Evolutionary conservation across 2,797 vertebrate species (phyloP).

Genomic region (Botia kubotai): DNA sequence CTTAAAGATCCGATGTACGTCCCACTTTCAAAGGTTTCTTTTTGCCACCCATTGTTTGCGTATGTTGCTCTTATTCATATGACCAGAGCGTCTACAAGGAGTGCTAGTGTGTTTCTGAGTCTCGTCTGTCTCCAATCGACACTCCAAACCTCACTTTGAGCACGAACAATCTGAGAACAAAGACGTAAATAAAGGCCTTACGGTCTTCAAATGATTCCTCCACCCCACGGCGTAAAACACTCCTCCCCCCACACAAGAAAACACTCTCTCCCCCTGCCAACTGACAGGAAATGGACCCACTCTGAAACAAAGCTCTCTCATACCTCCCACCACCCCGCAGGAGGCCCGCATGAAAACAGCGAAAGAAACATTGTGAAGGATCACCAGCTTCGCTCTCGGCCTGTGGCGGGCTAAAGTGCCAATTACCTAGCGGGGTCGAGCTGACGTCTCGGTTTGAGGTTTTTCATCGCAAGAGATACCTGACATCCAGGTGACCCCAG

Average conservation of each 20-base stretch:
- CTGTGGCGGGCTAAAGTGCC: slow-evolving; percentile 54
- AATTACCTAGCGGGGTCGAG: slow-evolving; percentile 79
- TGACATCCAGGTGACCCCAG: slow-evolving; percentile 41
- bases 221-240: slow-evolving; percentile 76
- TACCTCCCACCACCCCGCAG: slow-evolving; percentile 61
- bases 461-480: slow-evolving; percentile 41
- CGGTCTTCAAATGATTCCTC: slow-evolving; percentile 82
- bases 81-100: slow-evolving; percentile 8
- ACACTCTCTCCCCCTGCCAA: slow-evolving; percentile 79
- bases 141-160: slow-evolving; percentile 77
- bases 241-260: slow-evolving; percentile 80
- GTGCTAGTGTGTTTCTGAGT: slow-evolving; percentile 25
- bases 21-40: slow-evolving; percentile 25
- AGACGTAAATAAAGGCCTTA: slow-evolving; percentile 81
- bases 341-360: slow-evolving; percentile 46
- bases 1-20: slow-evolving; percentile 15
- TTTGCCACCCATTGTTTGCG: slow-evolving; percentile 22
- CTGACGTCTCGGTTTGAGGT: slow-evolving; percentile 70
- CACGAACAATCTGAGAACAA: slow-evolving; percentile 83
- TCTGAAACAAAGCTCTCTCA: slow-evolving; percentile 80
- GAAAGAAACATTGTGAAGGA: slow-evolving; percentile 74
- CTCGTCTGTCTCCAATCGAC: slow-evolving; percentile 59
- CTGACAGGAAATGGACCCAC: slow-evolving; percentile 84
- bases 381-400: slow-evolving; percentile 73
- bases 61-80: slow-evolving; percentile 2